Evolutionary conservation across 2,113 vertebrate species (phyloP).

Genomic region (Plotosus lineatus): DNA sequence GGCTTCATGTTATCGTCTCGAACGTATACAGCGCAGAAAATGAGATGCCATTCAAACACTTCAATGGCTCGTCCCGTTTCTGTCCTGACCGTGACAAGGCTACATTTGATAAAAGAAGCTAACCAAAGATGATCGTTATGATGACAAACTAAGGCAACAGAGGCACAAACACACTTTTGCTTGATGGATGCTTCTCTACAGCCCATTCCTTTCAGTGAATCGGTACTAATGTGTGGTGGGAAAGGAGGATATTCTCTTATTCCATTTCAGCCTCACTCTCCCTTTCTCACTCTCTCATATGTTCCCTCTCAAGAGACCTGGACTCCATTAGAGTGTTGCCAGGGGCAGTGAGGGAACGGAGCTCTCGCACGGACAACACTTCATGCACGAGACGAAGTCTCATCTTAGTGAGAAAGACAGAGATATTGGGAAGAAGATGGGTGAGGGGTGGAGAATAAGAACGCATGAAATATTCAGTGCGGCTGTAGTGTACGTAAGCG

Average conservation of each 20-base stretch:
- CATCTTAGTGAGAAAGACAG: slow-evolving; percentile 13
- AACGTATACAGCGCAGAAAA: slow-evolving; percentile 10
- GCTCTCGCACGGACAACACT: slow-evolving; percentile 54
- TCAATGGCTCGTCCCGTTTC: slow-evolving; percentile 32
- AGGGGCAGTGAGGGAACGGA: slow-evolving; percentile 41
- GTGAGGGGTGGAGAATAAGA: neutral
- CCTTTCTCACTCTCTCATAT: slow-evolving; percentile 6
- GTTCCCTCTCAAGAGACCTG: slow-evolving; percentile 60
- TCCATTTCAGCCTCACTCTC: slow-evolving; percentile 23
- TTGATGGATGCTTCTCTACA: slow-evolving; percentile 32
- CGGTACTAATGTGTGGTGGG: slow-evolving; percentile 41
- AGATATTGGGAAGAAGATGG: neutral
- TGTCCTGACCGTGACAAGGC: slow-evolving; percentile 49
- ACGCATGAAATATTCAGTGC: slow-evolving; percentile 42
- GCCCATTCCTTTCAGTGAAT: slow-evolving; percentile 38
- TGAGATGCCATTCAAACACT: slow-evolving; percentile 25
- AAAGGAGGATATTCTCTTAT: slow-evolving; percentile 20
- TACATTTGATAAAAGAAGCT: slow-evolving; percentile 67
- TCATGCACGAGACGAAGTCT: slow-evolving; percentile 49
- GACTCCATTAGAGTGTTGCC: slow-evolving; percentile 68
- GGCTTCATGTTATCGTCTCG: slow-evolving; percentile 7
- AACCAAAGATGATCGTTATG: slow-evolving; percentile 51
- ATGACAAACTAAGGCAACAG: slow-evolving; percentile 55
- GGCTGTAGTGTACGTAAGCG: slow-evolving; percentile 1
- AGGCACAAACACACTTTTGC: slow-evolving; percentile 34